Base-by-base conservation (phyloP, 35 echinoderm and acorn worm species). In the Heliocidaris tuberculata region DNA sequence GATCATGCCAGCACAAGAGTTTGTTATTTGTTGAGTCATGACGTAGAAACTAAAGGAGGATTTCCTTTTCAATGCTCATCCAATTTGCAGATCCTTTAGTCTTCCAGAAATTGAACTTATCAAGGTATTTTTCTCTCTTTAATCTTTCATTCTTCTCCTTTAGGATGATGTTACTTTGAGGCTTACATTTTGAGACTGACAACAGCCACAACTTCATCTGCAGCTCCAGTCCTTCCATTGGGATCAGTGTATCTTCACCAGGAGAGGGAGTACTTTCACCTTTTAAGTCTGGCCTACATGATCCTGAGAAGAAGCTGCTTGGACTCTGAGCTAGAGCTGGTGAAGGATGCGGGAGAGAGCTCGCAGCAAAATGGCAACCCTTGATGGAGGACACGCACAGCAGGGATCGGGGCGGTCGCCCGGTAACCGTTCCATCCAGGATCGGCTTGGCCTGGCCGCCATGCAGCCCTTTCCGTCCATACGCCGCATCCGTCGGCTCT, bases 371-470 rank as follows among this genome's bases (percentile, higher is more conserved):
- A 93, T 93, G 91, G 50, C 91, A 93, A 93, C 91, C 1, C 91
- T 93, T 48, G 4, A 93, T 13, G 50, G 27, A 32, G 31, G 31
- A 48, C 87, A 89, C 1, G 50, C 16, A 93, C 19, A 32, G 50
- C 29, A 12, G 7, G 31, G 47, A 48, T 85, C 95, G 13, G 94
- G 52, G 32, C 17, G 94, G 30, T 93, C 96, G n/a, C 27, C 96
- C 30, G 31, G 93, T 0, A 94, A 96, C 70, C 94, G 94, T 85
- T 86, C 96, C 86, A 93, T 96, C 90, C 94, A 95, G 31, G 97
- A 98, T 59, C 97, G 97, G 6, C 86, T 98, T 31, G 97, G 97
- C 35, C 95, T 98, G 88, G 96, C 96, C 42, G 32, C 94, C 60
- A 94, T 94, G 5, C 89, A 93, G 50, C 78, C 85, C n/a, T 95